Evolutionary conservation across 2,888 invertebrate species (phyloP).

Genomic region (Unio delphinus): DNA sequence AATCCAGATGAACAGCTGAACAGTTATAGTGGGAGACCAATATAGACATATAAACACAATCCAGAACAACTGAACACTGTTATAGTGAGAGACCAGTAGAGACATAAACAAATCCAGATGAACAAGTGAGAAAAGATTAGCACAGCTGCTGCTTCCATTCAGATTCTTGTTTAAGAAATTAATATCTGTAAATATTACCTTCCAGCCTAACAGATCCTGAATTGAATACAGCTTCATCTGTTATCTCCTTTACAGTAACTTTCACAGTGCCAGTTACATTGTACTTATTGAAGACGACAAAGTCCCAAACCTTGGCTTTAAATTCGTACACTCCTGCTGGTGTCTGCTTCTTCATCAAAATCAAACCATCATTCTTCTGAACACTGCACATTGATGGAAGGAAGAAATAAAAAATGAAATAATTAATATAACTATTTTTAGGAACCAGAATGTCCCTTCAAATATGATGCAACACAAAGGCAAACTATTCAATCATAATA

Average conservation of each 20-base stretch:
- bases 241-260: constrained; percentile 93
- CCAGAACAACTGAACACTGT: too few relatives aligned
- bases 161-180: neutral
- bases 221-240: constrained; percentile 94
- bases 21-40: too few relatives aligned
- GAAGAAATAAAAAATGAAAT: neutral
- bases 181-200: constrained; percentile 54
- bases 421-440: neutral
- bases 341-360: constrained; percentile 94
- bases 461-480: too few relatives aligned
- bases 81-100: too few relatives aligned
- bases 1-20: too few relatives aligned
- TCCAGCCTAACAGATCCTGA: constrained; percentile 91
- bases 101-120: too few relatives aligned
- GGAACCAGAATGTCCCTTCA: neutral
- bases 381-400: constrained; percentile 74
- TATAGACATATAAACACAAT: too few relatives aligned
- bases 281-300: constrained; percentile 76
- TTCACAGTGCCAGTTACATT: constrained; percentile 97
- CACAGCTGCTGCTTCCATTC: neutral
- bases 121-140: neutral
- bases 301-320: constrained; percentile 87
- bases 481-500: too few relatives aligned
- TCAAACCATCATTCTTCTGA: constrained; percentile 93
- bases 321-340: constrained; percentile 87